Conservation (phyloP, 2,797 vertebrate species). For the Lithobates pipiens region DNA sequence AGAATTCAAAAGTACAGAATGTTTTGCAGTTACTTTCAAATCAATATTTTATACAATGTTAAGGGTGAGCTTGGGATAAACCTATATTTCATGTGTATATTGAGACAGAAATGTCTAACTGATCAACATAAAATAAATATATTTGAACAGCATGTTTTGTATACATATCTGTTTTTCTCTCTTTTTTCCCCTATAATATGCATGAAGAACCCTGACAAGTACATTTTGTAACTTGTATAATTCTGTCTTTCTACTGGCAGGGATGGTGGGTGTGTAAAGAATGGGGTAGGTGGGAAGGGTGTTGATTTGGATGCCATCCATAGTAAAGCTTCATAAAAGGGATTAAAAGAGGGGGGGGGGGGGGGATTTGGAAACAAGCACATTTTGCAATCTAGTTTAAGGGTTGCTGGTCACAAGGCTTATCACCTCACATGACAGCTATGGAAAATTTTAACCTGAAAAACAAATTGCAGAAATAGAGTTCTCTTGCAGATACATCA, state of each 20-base stretch:
- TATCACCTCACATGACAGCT: conserved; percentile 54
- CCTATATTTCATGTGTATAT: conserved; percentile 12
- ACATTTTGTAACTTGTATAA: conserved; percentile 21
- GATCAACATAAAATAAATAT: neutral
- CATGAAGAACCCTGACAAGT: conserved; percentile 6
- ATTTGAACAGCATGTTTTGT: conserved; percentile 36
- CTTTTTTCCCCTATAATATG: neutral
- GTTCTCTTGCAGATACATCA: neutral
- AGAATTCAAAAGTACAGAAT: neutral
- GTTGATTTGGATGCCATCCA: conserved; percentile 59
- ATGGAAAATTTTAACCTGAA: conserved; percentile 46
- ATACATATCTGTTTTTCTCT: conserved; percentile 10
- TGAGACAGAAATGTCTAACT: conserved; percentile 16
- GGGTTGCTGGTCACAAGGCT: conserved; percentile 50
- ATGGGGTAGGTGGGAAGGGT: neutral
- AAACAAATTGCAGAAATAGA: neutral
- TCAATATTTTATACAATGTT: conserved; percentile 1
- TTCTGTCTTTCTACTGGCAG: conserved; percentile 35
- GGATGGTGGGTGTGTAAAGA: conserved; percentile 28
- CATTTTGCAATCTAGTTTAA: conserved; percentile 65
- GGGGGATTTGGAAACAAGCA: conserved; percentile 62
- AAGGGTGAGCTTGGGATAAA: conserved; percentile 13
- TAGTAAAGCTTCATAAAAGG: conserved; percentile 58
- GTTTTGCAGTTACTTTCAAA: neutral
- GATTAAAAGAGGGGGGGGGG: conserved; percentile 62